A percentile compares a stretch with the other conserved stretches of the same genome.
Evolutionary conservation across 53 echinoderm and acorn worm genomes (phyloP).

Genomic region (Temnopleurus reevesii): DNA sequence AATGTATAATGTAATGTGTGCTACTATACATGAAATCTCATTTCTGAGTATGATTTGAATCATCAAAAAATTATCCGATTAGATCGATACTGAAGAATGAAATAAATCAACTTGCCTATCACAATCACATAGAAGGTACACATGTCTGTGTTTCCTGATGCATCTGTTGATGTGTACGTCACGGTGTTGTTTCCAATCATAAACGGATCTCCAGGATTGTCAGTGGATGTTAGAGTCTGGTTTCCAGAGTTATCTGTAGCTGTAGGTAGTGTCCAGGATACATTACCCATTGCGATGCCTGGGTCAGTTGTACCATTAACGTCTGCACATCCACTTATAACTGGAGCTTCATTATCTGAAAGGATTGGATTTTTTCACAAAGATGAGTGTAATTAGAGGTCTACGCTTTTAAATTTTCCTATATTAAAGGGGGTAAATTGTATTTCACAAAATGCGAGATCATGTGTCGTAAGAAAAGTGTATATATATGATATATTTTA

Average conservation of each 20-base stretch:
- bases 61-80: too few species aligned
- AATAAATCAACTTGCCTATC: slow-evolving; percentile 9
- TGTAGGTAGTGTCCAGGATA: slow-evolving; percentile 61
- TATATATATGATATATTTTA: too few species aligned
- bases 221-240: slow-evolving; percentile 17
- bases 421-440: too few species aligned
- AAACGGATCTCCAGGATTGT: slow-evolving; percentile 38
- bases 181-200: slow-evolving; percentile 45
- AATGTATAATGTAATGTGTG: too few species aligned
- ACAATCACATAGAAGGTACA: slow-evolving; percentile 44
- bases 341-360: slow-evolving; percentile 52
- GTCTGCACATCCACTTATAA: slow-evolving; percentile 43
- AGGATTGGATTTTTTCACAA: too few species aligned
- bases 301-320: neutral
- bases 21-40: too few species aligned
- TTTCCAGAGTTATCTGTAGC: slow-evolving; percentile 62
- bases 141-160: slow-evolving; percentile 2
- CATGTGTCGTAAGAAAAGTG: too few species aligned
- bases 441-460: too few species aligned
- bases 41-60: too few species aligned
- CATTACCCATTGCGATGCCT: neutral
- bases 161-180: slow-evolving; percentile 48
- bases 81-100: too few species aligned
- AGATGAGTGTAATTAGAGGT: too few species aligned
- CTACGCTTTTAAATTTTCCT: too few species aligned